Base-by-base conservation (phyloP, 2,888 invertebrate genomes). In the Acheta domesticus region DNA sequence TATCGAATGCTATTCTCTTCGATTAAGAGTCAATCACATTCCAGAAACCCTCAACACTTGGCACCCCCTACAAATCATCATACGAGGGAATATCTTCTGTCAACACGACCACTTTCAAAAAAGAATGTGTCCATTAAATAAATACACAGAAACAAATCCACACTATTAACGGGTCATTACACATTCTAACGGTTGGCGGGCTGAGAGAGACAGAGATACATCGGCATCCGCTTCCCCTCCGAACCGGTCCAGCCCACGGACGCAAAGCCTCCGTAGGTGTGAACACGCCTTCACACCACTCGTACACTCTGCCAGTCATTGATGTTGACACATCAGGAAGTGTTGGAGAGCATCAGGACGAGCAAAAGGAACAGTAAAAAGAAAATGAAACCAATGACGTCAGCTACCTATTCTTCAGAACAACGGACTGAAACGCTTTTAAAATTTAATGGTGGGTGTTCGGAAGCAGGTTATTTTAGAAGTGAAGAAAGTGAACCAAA, bases 291-390 rank as follows among this genome's bases (percentile, higher is more conserved):
- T 36, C 36, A 62, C 62, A 8, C 36, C 36, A 36, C 36, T 36
- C 36, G 36, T 8, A 36, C 36, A 36, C n/a, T 62, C n/a, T 62
- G 62, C 62, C 62, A 14, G 62, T 62, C 62, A 62, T 62, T 62
- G 62, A 14, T 62, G 62, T 62, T 62, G 62, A 62, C 62, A n/a
- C n/a, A 62, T n/a, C 62, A n/a, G 62, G 62, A 62, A 62, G 62
- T 62, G 62, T 16, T n/a, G n/a, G 14, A 62, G 62, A 19, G n/a
- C 62, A 62, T 62, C 62, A n/a, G 16, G 62, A 62, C 5, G 14
- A 62, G 62, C 16, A 8, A 62, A 19, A 62, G n/a, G n/a, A 62
- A n/a, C 62, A 62, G 16, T 16, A 14, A 62, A 36, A 62, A 62
- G 62, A 62, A 19, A 62, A 62, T 62, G 62, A 62, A 62, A 62